A percentile compares a stretch with the other conserved stretches of the same genome.
These are phyloP conservation scores for Pangasius krempfi DNA, from an alignment of 2,797 vertebrate genomes.

Conservation along the genomic window DNA sequence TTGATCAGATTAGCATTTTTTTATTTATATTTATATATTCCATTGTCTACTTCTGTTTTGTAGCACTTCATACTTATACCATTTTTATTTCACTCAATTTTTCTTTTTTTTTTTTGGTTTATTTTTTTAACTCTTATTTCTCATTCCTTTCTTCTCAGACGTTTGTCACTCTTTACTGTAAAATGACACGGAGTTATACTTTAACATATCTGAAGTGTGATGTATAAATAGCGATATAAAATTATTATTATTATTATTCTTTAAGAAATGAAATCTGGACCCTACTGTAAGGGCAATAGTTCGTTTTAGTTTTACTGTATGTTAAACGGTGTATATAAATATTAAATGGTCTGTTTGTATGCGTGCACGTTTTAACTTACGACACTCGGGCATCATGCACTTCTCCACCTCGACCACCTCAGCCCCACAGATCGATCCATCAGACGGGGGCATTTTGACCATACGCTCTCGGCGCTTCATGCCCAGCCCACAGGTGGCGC, in stretches of 20 bases:
- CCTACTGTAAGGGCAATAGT: neutral
- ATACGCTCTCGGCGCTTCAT: conserved; percentile 91
- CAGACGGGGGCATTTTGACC: conserved; percentile 93
- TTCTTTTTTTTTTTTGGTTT: neutral
- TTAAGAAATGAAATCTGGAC: neutral
- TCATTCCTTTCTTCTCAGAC: neutral
- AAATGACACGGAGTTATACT: neutral
- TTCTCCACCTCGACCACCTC: conserved; percentile 92
- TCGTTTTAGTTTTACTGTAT: neutral
- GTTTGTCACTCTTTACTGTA: neutral
- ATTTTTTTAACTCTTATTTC: neutral
- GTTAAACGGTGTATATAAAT: neutral
- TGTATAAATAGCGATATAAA: neutral
- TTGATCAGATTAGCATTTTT: neutral
- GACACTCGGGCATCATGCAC: conserved; percentile 99
- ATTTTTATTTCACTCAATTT: neutral
- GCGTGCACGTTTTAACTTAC: conserved; percentile 75
- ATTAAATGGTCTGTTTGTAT: neutral
- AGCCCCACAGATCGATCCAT: conserved; percentile 91
- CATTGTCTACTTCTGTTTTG: neutral
- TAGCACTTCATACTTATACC: neutral
- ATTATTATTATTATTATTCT: neutral
- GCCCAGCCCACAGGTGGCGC: conserved; percentile 93
- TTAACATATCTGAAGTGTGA: neutral
- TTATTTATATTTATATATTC: neutral